phyloP scores from a whole-genome alignment of 1,140 invertebrate species.

The Apis dorsata region DNA sequence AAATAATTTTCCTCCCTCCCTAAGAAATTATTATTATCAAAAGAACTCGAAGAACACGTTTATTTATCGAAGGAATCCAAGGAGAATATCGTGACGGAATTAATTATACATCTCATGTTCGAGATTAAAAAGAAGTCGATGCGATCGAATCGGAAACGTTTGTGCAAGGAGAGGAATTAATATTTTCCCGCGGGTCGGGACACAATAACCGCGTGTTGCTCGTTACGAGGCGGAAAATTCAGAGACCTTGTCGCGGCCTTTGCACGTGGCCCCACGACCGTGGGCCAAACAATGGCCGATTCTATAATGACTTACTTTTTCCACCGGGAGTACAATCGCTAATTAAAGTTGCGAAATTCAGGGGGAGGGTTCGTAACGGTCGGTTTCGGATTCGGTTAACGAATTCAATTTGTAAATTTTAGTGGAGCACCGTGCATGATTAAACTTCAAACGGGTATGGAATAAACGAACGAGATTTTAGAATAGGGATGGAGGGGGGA shows the following conservation, averaged over 20 bases:
- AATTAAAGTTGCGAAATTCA: slow-evolving; percentile 25
- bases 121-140: no score
- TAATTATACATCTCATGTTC: no score
- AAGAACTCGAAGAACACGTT: no score
- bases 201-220: slow-evolving; percentile 42
- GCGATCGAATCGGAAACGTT: slow-evolving; percentile 23
- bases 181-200: slow-evolving; percentile 41
- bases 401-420: slow-evolving; percentile 23
- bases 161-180: slow-evolving; percentile 47
- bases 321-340: neutral
- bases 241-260: slow-evolving; percentile 39
- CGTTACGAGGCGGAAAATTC: slow-evolving; percentile 61
- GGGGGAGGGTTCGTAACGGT: neutral
- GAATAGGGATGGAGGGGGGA: no score
- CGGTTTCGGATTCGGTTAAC: neutral
- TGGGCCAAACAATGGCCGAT: slow-evolving; percentile 45
- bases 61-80: no score
- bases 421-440: neutral
- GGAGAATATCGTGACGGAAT: no score
- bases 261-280: neutral
- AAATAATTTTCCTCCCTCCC: no score
- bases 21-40: no score
- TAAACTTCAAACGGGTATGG: slow-evolving; percentile 6
- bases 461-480: neutral
- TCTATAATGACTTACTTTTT: slow-evolving; percentile 35